These are phyloP conservation scores for Felis chaus DNA, from an alignment of 2,113 vertebrate genomes.

Conservation along the genomic window DNA sequence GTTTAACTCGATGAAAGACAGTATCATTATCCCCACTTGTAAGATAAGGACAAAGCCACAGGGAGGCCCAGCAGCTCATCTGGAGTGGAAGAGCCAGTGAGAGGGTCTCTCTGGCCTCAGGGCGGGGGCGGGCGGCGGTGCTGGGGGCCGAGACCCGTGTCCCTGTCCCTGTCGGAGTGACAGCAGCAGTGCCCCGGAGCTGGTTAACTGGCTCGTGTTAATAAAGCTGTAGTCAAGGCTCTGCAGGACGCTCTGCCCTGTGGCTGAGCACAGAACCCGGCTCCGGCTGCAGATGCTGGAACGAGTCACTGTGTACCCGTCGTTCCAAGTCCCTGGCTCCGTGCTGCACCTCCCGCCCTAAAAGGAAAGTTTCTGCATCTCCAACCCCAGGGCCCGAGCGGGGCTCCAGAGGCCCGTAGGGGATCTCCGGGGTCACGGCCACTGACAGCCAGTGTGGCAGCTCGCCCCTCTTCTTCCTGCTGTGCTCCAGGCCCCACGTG, in stretches of 20 bases:
- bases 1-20: background rate
- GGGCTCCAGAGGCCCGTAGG: accelerated
- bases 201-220: background rate
- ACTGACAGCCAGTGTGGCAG: background rate
- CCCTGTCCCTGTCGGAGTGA: too few relatives aligned
- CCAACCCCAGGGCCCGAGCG: accelerated
- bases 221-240: background rate
- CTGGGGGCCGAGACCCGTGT: accelerated
- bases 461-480: accelerated
- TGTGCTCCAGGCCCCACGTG: accelerated
- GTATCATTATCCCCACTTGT: background rate
- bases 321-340: accelerated
- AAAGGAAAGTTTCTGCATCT: background rate
- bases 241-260: accelerated
- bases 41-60: background rate
- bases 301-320: accelerated
- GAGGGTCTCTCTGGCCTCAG: background rate
- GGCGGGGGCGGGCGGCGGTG: too few relatives aligned
- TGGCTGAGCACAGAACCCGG: accelerated
- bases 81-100: background rate
- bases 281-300: accelerated
- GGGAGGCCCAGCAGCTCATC: background rate
- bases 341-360: accelerated
- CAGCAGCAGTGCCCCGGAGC: background rate
- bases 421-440: accelerated